A percentile compares a stretch with the other conserved stretches of the same genome.
Conservation (phyloP, 2,113 vertebrate genomes). For the Oncorhynchus clarkii region DNA sequence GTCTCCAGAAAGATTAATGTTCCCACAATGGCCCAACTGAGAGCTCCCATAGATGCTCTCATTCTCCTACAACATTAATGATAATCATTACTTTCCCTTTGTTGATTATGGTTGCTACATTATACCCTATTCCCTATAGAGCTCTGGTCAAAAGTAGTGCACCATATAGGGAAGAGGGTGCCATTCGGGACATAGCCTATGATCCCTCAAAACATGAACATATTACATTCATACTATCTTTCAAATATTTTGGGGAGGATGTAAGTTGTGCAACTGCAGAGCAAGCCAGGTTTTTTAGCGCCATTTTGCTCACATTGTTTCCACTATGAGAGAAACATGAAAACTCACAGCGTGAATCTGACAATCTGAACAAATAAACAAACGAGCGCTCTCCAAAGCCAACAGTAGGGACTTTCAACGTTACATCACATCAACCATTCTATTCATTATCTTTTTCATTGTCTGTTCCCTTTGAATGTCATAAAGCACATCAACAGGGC, state of each 20-base stretch:
- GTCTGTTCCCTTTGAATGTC: background rate
- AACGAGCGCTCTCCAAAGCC: conserved; percentile 13
- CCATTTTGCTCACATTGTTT: background rate
- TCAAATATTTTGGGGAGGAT: conserved; percentile 34
- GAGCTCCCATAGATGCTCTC: background rate
- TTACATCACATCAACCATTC: conserved; percentile 26
- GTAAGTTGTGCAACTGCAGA: background rate
- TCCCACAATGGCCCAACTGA: background rate
- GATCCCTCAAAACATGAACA: conserved; percentile 35
- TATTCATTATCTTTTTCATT: conserved; percentile 8
- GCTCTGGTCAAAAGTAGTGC: too few species aligned
- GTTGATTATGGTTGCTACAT: conserved; percentile 43
- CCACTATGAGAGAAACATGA: background rate
- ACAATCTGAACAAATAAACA: background rate
- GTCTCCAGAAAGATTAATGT: background rate
- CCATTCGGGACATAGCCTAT: too few species aligned
- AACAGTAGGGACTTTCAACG: conserved; percentile 3
- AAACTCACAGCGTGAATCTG: background rate
- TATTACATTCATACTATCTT: background rate
- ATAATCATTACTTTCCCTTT: conserved; percentile 64
- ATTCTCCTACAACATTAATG: conserved; percentile 48
- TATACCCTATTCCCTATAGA: too few species aligned
- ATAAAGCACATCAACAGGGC: background rate
- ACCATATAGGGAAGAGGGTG: too few species aligned
- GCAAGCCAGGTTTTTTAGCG: background rate